Percentiles rank a stretch among this genome's conserved stretches.
phyloP scores from a whole-genome alignment of 2,888 invertebrate species.

The Siphonodentalium dalli region DNA sequence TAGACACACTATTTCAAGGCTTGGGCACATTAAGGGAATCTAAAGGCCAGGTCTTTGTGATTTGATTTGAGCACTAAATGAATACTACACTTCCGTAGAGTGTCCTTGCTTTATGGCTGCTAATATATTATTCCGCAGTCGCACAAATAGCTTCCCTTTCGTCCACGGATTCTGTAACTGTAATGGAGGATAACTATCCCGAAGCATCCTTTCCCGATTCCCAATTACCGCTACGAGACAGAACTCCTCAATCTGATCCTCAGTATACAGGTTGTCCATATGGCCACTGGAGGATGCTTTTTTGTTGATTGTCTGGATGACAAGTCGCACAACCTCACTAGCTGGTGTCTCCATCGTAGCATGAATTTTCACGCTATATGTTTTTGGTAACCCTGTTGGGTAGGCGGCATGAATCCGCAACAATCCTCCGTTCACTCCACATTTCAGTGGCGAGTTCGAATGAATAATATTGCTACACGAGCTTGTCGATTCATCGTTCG shows the following conservation, averaged over 20 bases:
- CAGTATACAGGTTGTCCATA: constrained; percentile 78
- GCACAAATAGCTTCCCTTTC: constrained; percentile 89
- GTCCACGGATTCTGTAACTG: constrained; percentile 96
- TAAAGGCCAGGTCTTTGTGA: too few relatives aligned
- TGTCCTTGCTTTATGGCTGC: constrained; percentile 65
- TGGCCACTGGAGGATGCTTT: constrained; percentile 66
- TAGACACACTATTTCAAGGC: too few relatives aligned
- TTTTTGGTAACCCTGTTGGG: constrained; percentile 90
- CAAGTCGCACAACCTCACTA: constrained; percentile 92
- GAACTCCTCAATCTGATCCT: constrained; percentile 83
- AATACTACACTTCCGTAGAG: constrained; percentile 65
- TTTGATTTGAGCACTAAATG: too few relatives aligned
- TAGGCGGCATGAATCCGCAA: constrained; percentile 93
- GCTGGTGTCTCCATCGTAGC: constrained; percentile 92
- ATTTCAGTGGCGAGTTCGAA: constrained; percentile 17
- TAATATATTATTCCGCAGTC: constrained; percentile 79
- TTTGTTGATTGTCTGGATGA: constrained; percentile 88
- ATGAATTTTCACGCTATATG: constrained; percentile 91
- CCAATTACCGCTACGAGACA: constrained; percentile 96
- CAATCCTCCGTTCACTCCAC: constrained; percentile 48
- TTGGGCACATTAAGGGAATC: too few relatives aligned
- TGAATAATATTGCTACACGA: neutral
- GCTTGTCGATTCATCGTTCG: constrained; percentile 43
- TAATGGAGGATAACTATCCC: constrained; percentile 92
- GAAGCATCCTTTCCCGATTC: constrained; percentile 88